Conservation (phyloP, 2,797 vertebrate genomes). For the Anniella stebbinsi region DNA sequence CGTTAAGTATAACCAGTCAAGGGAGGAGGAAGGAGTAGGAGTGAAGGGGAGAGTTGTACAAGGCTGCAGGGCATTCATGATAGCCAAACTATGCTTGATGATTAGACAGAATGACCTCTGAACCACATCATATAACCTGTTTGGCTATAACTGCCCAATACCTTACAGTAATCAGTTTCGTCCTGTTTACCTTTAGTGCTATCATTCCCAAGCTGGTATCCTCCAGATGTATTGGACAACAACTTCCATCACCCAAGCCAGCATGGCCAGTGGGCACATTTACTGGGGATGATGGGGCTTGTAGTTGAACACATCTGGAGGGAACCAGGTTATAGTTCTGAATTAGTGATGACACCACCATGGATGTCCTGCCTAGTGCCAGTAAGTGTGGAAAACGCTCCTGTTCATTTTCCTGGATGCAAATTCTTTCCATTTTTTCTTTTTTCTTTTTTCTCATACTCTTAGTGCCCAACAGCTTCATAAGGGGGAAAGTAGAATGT, state of each 20-base stretch:
- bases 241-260: background rate
- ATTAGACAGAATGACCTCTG: background rate
- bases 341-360: conserved; percentile 39
- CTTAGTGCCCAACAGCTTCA: background rate
- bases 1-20: background rate
- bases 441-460: background rate
- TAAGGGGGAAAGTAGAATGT: background rate
- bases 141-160: background rate
- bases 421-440: background rate
- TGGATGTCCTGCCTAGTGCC: conserved; percentile 30
- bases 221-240: background rate
- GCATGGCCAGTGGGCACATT: too few relatives aligned
- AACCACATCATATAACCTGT: background rate
- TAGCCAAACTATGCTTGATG: background rate
- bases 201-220: background rate
- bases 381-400: conserved; percentile 13
- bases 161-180: conserved; percentile 26
- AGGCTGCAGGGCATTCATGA: background rate
- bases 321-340: background rate
- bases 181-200: conserved; percentile 34
- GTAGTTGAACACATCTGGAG: background rate
- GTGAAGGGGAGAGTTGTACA: background rate
- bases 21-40: background rate
- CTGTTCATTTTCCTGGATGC: background rate
- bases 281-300: too few relatives aligned